These are phyloP conservation scores for Cervus canadensis DNA, from an alignment of 2,113 vertebrate species.

Conservation along the genomic window DNA sequence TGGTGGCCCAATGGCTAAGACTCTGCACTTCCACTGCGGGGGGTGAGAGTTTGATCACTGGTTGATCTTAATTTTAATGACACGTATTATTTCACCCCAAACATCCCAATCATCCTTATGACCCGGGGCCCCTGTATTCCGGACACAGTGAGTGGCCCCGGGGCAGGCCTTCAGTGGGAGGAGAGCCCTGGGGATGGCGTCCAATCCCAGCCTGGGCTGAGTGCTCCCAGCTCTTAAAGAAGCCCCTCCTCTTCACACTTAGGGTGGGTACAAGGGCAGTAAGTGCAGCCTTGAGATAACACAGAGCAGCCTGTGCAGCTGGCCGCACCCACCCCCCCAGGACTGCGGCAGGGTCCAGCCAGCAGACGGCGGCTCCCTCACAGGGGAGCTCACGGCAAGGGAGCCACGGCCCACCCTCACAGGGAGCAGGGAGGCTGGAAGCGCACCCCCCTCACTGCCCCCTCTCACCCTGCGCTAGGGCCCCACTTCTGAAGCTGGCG, in stretches of 20 bases:
- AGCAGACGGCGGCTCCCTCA: not conserved
- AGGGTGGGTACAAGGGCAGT: not conserved
- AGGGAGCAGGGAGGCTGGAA: not conserved
- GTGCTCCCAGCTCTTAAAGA: not conserved
- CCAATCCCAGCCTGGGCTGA: too few relatives aligned
- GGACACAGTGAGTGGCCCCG: not conserved
- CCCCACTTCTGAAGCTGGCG: not conserved
- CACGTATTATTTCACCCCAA: not conserved
- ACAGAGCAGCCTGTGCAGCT: not conserved
- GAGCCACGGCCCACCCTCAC: not conserved
- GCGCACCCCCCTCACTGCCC: fast-evolving
- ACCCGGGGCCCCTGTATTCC: fast-evolving
- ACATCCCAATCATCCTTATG: not conserved
- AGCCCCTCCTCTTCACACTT: not conserved
- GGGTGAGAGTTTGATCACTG: not conserved
- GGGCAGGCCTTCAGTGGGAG: fast-evolving
- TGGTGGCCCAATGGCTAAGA: not conserved
- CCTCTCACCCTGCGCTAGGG: not conserved
- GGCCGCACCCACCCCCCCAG: too few relatives aligned
- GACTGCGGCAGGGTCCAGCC: not conserved
- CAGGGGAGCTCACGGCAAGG: not conserved
- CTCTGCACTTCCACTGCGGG: not conserved
- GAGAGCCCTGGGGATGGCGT: too few relatives aligned
- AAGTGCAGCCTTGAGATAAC: not conserved
- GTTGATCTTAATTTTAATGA: not conserved